Base-by-base conservation (phyloP, 2,113 vertebrate species). In the Ptilorrhoa leucosticta region DNA sequence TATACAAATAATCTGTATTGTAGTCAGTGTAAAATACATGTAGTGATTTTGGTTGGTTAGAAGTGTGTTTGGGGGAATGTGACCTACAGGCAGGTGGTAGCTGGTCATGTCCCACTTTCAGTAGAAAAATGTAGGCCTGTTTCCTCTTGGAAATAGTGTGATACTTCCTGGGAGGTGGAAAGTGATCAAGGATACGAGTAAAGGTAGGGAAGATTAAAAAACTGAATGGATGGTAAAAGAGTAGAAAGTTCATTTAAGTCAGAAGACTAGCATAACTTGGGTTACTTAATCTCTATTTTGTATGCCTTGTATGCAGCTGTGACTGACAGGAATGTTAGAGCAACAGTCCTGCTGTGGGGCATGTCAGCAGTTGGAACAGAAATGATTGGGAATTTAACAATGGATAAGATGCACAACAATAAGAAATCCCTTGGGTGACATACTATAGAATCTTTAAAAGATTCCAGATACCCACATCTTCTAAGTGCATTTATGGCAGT, bases 401-500 rank as follows among this genome's bases (percentile, higher is more conserved):
- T 90, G 83, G 60, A n/a, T 88, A 89, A 88, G 94, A 80, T 70
- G 11, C 71, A 54, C 28, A 95, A 95, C 92, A 96, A 90, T 93
- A 61, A 92, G 66, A 76, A 92, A 39, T 94, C 88, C 35, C 75
- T 83, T 83, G 94, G 50, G 76, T 95, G 90, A 39, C 92, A 72
- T 66, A 56, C 83, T 97, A 92, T 31, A 89, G 94, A 94, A 95
- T 81, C n/a, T 90, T 90, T 77, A 88, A 95, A 96, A 90, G 79
- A 86, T 93, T 96, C 86, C 90, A 96, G 92, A 95, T 86, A 92
- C 53, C 23, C 58, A 0, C 54, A 63, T 93, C 39, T 87, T 91
- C 14, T 42, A 76, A 86, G 54, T 77, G 37, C 3, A 1, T 88
- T 83, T 77, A 70, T 70, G 64, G 28, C 83, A 73, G 42, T 65